Conservation (phyloP, 1,140 invertebrate genomes). For the Drosophila pandora region DNA sequence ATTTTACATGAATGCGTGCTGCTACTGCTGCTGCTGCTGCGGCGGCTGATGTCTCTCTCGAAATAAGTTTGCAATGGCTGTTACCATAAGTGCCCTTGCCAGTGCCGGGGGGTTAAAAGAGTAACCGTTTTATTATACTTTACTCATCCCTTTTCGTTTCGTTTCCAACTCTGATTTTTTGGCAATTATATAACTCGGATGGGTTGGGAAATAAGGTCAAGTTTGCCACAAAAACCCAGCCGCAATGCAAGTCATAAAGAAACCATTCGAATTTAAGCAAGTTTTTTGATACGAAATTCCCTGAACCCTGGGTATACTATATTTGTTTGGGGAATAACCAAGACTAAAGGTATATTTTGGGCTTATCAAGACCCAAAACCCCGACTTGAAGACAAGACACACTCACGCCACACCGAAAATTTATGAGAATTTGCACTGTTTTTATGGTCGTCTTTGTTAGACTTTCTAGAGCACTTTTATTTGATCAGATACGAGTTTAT, state of each 20-base stretch:
- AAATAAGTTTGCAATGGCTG: slow-evolving; percentile 37
- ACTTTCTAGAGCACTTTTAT: slow-evolving; percentile 28
- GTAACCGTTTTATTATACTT: slow-evolving; percentile 58
- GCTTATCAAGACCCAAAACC: slow-evolving; percentile 16
- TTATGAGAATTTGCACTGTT: slow-evolving; percentile 18
- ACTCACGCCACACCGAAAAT: slow-evolving; percentile 32
- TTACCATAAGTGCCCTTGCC: slow-evolving; percentile 51
- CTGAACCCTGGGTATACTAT: slow-evolving; percentile 20
- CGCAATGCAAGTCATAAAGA: slow-evolving; percentile 44
- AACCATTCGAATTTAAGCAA: slow-evolving; percentile 15
- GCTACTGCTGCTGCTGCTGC: slow-evolving; percentile 8
- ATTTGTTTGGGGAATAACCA: too few relatives aligned
- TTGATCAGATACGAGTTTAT: slow-evolving; percentile 36
- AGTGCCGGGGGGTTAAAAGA: slow-evolving; percentile 57
- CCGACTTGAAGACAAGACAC: not conserved
- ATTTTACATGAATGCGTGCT: slow-evolving; percentile 54
- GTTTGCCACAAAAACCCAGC: slow-evolving; percentile 61
- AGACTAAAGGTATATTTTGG: not conserved
- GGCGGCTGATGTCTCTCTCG: slow-evolving; percentile 27
- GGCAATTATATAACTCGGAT: slow-evolving; percentile 69
- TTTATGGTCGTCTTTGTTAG: slow-evolving; percentile 5
- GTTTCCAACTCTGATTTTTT: slow-evolving; percentile 38
- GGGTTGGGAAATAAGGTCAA: slow-evolving; percentile 73
- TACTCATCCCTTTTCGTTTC: slow-evolving; percentile 45
- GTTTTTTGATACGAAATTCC: slow-evolving; percentile 9